phyloP scores from a whole-genome alignment of 2,113 vertebrate species.

The Uria aalge region DNA sequence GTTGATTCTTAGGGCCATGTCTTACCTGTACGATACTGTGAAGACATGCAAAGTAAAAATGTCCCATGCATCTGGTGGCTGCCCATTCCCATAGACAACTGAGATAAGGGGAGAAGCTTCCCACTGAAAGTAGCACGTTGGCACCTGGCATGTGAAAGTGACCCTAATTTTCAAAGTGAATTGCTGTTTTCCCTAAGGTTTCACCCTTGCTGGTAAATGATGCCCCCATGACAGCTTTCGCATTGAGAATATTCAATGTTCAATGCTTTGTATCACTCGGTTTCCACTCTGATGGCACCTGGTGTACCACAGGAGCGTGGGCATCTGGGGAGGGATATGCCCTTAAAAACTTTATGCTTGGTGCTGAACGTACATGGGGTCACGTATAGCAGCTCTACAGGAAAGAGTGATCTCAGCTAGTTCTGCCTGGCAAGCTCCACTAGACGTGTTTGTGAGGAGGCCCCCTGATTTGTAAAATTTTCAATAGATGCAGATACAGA shows the following conservation, averaged over 20 bases:
- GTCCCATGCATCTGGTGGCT: background rate
- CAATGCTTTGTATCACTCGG: background rate
- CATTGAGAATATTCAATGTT: background rate
- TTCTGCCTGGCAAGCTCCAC: background rate
- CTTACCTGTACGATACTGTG: no score
- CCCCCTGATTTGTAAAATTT: background rate
- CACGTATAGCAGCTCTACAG: background rate
- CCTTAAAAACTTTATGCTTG: background rate
- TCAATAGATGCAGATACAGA: background rate
- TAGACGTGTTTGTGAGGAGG: background rate
- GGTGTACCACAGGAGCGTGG: fast-evolving
- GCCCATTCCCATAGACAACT: background rate
- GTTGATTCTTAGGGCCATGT: background rate
- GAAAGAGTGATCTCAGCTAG: background rate
- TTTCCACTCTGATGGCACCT: background rate
- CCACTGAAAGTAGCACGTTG: background rate
- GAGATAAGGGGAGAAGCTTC: background rate
- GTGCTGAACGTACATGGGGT: background rate
- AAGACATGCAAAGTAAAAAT: background rate
- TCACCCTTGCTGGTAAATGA: background rate
- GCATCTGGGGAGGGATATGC: background rate
- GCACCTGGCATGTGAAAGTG: background rate
- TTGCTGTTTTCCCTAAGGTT: background rate
- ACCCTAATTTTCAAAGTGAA: background rate
- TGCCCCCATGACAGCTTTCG: background rate